phyloP scores from a whole-genome alignment of 2,113 vertebrate genomes.

The Prolemur simus region DNA sequence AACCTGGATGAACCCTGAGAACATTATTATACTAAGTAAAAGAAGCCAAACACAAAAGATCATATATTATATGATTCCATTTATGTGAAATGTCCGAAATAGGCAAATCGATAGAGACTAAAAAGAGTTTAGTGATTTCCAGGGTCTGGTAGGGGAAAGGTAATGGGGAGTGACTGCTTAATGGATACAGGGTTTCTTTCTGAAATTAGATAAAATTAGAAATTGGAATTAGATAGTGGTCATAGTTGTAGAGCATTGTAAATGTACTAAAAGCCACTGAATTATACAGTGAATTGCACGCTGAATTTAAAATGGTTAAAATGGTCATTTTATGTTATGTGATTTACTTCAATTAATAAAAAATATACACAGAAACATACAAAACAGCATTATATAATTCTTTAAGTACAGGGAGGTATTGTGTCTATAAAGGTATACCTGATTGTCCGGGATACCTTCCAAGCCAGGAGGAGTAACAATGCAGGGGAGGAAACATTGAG shows the following conservation, averaged over 20 bases:
- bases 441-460: not conserved
- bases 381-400: not conserved
- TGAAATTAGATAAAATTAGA: not conserved
- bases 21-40: not conserved
- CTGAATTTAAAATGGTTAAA: not conserved
- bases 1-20: not conserved
- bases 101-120: not conserved
- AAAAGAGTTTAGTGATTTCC: not conserved
- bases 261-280: too few species aligned
- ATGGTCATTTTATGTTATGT: not conserved
- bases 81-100: not conserved
- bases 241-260: too few species aligned
- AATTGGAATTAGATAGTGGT: not conserved
- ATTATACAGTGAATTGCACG: too few species aligned
- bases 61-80: not conserved
- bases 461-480: not conserved
- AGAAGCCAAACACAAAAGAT: not conserved
- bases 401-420: not conserved
- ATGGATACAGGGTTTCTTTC: not conserved
- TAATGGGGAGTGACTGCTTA: not conserved
- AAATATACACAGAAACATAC: conserved; percentile 15
- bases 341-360: not conserved
- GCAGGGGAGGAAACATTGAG: not conserved
- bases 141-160: not conserved
- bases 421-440: not conserved